Evolutionary conservation across 2,888 invertebrate species (phyloP).

Genomic region (Luperina testacea): DNA sequence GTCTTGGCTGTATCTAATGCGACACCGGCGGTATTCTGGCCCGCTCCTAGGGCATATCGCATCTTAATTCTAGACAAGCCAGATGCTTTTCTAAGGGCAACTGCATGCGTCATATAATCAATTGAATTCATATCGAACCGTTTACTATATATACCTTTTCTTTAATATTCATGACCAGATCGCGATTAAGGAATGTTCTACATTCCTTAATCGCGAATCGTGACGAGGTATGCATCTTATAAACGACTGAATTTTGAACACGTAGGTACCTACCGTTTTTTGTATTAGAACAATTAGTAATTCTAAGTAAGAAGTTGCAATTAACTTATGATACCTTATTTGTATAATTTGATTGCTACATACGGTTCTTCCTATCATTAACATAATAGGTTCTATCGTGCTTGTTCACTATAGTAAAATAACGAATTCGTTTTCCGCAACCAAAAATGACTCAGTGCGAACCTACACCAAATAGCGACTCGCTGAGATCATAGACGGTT

Average conservation of each 20-base stretch:
- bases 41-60: slow-evolving; percentile 72
- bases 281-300: slow-evolving; percentile 15
- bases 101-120: slow-evolving; percentile 49
- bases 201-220: slow-evolving; percentile 25
- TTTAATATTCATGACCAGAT: slow-evolving; percentile 24
- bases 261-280: slow-evolving; percentile 1
- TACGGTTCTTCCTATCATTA: slow-evolving; percentile 30
- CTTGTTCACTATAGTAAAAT: slow-evolving; percentile 46
- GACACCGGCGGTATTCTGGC: slow-evolving; percentile 69
- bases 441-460: slow-evolving; percentile 72
- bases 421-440: slow-evolving; percentile 64
- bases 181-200: too few species aligned
- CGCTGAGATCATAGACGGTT: slow-evolving; percentile 83
- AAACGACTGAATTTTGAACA: slow-evolving; percentile 4
- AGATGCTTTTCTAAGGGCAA: slow-evolving; percentile 59
- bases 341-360: slow-evolving; percentile 24
- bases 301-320: slow-evolving; percentile 23
- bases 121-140: slow-evolving; percentile 23
- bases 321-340: slow-evolving; percentile 25
- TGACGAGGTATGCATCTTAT: slow-evolving; percentile 11
- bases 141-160: slow-evolving; percentile 30
- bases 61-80: slow-evolving; percentile 73
- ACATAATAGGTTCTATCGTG: slow-evolving; percentile 26
- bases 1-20: slow-evolving; percentile 78
- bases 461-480: slow-evolving; percentile 77